Conservation (phyloP, 1,140 invertebrate genomes). For the Subanguina moxae region DNA sequence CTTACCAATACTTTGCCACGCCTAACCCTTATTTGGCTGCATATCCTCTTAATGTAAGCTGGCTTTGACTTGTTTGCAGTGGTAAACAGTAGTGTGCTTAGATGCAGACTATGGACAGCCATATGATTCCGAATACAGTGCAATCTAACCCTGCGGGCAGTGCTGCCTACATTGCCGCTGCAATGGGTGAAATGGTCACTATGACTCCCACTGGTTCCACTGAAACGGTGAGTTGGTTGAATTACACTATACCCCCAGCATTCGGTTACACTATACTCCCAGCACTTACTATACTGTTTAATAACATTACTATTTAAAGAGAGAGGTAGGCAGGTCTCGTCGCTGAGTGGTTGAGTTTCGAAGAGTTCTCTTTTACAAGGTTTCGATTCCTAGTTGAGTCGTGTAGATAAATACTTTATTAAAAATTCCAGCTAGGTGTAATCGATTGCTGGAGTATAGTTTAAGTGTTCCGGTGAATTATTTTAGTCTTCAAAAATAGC, state of each 20-base stretch:
- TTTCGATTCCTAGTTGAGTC: too few species aligned
- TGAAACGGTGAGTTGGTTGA: background rate
- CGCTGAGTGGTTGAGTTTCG: too few species aligned
- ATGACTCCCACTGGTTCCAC: background rate
- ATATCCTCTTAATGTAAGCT: slow-evolving; percentile 13
- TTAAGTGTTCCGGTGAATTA: too few species aligned
- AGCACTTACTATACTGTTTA: too few species aligned
- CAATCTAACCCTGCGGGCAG: background rate
- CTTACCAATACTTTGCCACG: slow-evolving; percentile 5
- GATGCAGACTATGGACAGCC: background rate
- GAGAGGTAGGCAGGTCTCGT: too few species aligned
- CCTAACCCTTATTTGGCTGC: slow-evolving; percentile 10
- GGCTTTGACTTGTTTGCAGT: background rate
- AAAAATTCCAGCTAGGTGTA: too few species aligned
- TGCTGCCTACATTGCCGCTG: background rate
- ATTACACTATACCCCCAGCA: background rate
- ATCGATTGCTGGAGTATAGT: too few species aligned
- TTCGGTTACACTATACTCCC: too few species aligned
- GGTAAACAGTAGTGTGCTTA: background rate
- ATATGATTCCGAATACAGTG: background rate
- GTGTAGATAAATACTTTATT: too few species aligned
- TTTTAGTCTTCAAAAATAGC: too few species aligned
- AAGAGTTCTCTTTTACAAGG: too few species aligned
- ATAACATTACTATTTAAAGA: too few species aligned
- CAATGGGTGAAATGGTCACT: background rate